Evolutionary conservation across 2,888 invertebrate species (phyloP), one percentile per base, ranked within the genome.

Genomic region (Troides aeacus): DNA sequence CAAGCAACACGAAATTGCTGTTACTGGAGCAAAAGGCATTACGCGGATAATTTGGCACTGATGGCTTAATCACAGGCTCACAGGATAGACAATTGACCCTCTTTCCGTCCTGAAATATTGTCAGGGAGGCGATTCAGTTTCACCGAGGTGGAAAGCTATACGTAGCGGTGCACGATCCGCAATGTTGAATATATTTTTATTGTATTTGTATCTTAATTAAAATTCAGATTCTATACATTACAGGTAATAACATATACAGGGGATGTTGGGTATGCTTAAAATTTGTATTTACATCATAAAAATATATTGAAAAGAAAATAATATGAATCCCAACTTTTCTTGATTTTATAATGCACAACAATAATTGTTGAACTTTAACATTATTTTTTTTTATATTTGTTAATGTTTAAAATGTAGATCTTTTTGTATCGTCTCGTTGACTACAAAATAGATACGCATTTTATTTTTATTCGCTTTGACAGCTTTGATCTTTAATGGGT

Each of bases 401-500:
- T n/a, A 15, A 18, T 50, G 15, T 6, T 4, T 53, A n/a, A 46
- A 46, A 46, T 53, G n/a, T 53, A 53, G n/a, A 53, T 53, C n/a
- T 18, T 6, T 53, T 53, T 53, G n/a, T 53, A 78, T 74, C 74
- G 72, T 73, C 73, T 77, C 74, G 74, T 74, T 72, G 77, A 82
- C 79, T 75, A 82, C 77, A 66, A 81, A 81, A 79, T 75, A 80
- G 81, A 78, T 76, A 77, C 79, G 79, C 77, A 81, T 72, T 63
- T 76, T 68, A 71, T 71, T 79, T 81, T 82, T 82, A 84, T 84
- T 83, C 81, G 78, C 79, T 79, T 79, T 78, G 78, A 85, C 79
- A 76, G 79, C 83, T 87, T 88, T 84, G 82, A 87, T 87, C 80
- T 84, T 80, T 73, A 82, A 84, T 80, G 78, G 75, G 79, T 79